Percentiles rank a stretch among this genome's conserved stretches.
Evolutionary conservation across 2,888 invertebrate species (phyloP).

Genomic region (Drosophila seclusa): DNA sequence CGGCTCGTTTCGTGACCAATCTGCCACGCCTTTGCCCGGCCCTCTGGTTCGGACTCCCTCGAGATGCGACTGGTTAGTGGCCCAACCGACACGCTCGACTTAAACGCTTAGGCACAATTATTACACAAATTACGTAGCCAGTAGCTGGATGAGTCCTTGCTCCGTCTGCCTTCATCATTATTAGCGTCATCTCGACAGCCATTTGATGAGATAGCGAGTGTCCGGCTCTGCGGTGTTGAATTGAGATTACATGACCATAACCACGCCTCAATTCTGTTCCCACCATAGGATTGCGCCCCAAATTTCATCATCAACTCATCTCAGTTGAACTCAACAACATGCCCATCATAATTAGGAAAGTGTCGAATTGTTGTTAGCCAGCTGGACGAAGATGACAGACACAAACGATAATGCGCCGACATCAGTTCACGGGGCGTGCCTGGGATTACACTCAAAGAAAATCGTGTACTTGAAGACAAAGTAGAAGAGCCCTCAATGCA

Average conservation of each 20-base stretch:
- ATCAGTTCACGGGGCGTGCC: slow-evolving; percentile 27
- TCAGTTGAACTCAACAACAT: slow-evolving; percentile 66
- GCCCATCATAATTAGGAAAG: slow-evolving; percentile 80
- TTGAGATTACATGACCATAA: slow-evolving; percentile 54
- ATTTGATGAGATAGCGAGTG: slow-evolving; percentile 62
- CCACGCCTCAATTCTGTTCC: slow-evolving; percentile 10
- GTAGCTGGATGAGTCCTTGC: not conserved
- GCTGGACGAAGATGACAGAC: slow-evolving; percentile 34
- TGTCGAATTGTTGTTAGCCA: slow-evolving; percentile 74
- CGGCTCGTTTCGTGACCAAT: slow-evolving; percentile 47
- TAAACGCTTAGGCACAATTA: slow-evolving; percentile 80
- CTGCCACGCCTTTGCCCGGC: slow-evolving; percentile 24
- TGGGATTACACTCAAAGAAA: slow-evolving; percentile 27
- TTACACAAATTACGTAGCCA: slow-evolving; percentile 73
- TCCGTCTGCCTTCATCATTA: slow-evolving; percentile 52
- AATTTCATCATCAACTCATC: slow-evolving; percentile 64
- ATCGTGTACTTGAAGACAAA: not conserved
- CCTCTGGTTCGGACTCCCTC: slow-evolving; percentile 43
- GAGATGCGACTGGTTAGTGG: slow-evolving; percentile 67
- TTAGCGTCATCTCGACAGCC: slow-evolving; percentile 63
- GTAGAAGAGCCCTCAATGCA: slow-evolving; percentile 14
- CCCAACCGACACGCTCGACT: slow-evolving; percentile 71
- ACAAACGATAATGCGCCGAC: slow-evolving; percentile 40
- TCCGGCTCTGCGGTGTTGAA: slow-evolving; percentile 54
- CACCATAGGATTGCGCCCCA: slow-evolving; percentile 10